These are phyloP conservation scores for Aphelenchoides avenae DNA, from an alignment of 1,140 invertebrate species.

Conservation along the genomic window DNA sequence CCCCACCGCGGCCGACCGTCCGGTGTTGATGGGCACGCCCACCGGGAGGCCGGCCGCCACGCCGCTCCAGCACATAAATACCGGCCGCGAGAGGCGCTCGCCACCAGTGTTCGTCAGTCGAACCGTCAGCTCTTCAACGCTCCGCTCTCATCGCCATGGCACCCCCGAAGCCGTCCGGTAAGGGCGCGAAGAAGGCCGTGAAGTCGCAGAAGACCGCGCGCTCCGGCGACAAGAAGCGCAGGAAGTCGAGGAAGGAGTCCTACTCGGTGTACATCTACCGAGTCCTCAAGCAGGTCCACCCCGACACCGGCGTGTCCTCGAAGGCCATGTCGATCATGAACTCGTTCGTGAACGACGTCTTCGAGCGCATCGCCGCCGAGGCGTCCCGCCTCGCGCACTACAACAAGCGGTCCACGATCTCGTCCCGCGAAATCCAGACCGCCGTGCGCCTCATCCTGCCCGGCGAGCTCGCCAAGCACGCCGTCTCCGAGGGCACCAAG, in stretches of 20 bases:
- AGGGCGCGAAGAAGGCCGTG: slow-evolving; percentile 63
- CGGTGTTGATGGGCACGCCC: too few species aligned
- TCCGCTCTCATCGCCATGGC: too few species aligned
- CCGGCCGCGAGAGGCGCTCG: too few species aligned
- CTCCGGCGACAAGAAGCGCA: slow-evolving; percentile 61
- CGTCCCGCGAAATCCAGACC: slow-evolving; percentile 60
- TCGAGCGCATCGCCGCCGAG: slow-evolving; percentile 69
- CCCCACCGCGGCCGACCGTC: too few species aligned
- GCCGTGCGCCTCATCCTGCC: slow-evolving; percentile 60
- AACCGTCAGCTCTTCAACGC: too few species aligned
- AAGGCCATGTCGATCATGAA: slow-evolving; percentile 69
- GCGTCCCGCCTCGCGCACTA: slow-evolving; percentile 69
- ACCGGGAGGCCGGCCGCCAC: too few species aligned
- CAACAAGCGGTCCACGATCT: slow-evolving; percentile 67
- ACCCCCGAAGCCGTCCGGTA: slow-evolving; percentile 60
- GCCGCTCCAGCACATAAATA: too few species aligned
- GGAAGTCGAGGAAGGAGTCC: slow-evolving; percentile 55
- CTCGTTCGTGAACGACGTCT: slow-evolving; percentile 68
- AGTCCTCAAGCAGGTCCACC: slow-evolving; percentile 61
- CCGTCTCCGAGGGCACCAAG: slow-evolving; percentile 62
- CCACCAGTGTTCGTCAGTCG: too few species aligned
- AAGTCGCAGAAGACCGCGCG: slow-evolving; percentile 61
- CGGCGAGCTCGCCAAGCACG: slow-evolving; percentile 61
- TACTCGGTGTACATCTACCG: slow-evolving; percentile 49
- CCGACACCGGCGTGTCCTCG: slow-evolving; percentile 62